Percentiles rank a stretch among this genome's conserved stretches.
Evolutionary conservation across 2,113 vertebrate genomes (phyloP).

Genomic region (Martes martes): DNA sequence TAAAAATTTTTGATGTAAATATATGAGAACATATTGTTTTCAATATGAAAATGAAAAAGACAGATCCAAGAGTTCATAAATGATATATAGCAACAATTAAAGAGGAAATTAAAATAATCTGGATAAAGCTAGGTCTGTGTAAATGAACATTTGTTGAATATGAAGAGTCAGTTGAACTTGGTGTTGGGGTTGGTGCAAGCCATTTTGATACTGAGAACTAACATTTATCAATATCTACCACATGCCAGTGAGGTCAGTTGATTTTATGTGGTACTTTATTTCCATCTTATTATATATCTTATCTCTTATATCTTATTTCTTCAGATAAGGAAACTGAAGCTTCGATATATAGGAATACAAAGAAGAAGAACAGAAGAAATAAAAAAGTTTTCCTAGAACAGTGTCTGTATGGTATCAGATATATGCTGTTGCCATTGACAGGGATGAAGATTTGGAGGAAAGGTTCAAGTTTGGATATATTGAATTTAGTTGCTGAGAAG

Average conservation of each 20-base stretch:
- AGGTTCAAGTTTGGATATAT: slow-evolving; percentile 29
- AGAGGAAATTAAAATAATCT: neutral
- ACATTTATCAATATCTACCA: neutral
- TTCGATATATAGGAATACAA: neutral
- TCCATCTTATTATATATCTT: neutral
- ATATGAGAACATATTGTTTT: neutral
- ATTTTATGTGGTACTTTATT: neutral
- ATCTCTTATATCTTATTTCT: neutral
- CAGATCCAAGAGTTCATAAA: neutral
- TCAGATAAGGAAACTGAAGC: neutral
- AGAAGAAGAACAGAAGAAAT: neutral
- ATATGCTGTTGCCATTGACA: neutral
- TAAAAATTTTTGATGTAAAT: neutral
- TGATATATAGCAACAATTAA: neutral
- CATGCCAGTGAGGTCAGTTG: neutral
- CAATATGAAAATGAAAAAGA: neutral
- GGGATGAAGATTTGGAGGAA: neutral
- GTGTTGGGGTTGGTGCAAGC: neutral
- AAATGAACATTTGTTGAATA: neutral
- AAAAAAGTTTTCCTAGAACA: neutral
- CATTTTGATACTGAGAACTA: neutral
- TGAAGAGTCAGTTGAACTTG: neutral
- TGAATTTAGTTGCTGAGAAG: slow-evolving; percentile 30
- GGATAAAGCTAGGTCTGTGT: neutral
- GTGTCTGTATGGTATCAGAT: neutral